A percentile compares a stretch with the other conserved stretches of the same genome.
Evolutionary conservation across 2,113 vertebrate species (phyloP).

Genomic region (Ibidorhyncha struthersii): DNA sequence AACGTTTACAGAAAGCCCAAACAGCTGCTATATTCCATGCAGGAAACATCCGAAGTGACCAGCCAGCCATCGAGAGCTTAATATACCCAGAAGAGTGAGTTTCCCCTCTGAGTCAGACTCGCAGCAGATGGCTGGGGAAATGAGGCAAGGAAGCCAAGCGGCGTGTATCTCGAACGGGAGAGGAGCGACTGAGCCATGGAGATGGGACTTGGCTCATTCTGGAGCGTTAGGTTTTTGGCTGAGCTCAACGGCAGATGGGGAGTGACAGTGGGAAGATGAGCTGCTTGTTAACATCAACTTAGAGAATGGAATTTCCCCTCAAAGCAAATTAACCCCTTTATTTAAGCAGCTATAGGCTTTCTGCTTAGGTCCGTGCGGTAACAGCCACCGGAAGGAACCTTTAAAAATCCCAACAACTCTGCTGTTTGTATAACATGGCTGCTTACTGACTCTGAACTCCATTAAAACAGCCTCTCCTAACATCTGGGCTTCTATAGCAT

Average conservation of each 20-base stretch:
- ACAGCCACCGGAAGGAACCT: background rate
- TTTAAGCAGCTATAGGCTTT: background rate
- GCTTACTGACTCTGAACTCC: constrained; percentile 3
- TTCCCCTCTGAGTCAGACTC: background rate
- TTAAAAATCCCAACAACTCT: background rate
- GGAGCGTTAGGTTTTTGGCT: background rate
- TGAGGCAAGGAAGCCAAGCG: background rate
- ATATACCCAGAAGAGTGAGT: background rate
- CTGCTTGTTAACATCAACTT: background rate
- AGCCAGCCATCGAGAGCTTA: background rate
- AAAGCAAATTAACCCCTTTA: background rate
- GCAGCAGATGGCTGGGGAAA: background rate
- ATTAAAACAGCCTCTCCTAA: constrained; percentile 46
- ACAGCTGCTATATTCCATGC: background rate
- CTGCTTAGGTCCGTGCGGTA: background rate
- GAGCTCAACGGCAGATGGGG: background rate
- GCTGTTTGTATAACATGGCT: background rate
- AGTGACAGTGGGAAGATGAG: background rate
- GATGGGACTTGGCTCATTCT: background rate
- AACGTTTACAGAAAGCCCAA: background rate
- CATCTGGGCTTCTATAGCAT: constrained; percentile 64
- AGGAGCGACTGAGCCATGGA: background rate
- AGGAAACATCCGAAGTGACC: background rate
- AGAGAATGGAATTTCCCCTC: background rate
- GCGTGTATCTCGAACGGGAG: background rate